phyloP scores from a whole-genome alignment of 2,888 invertebrate species.

The Cotesia congregata region DNA sequence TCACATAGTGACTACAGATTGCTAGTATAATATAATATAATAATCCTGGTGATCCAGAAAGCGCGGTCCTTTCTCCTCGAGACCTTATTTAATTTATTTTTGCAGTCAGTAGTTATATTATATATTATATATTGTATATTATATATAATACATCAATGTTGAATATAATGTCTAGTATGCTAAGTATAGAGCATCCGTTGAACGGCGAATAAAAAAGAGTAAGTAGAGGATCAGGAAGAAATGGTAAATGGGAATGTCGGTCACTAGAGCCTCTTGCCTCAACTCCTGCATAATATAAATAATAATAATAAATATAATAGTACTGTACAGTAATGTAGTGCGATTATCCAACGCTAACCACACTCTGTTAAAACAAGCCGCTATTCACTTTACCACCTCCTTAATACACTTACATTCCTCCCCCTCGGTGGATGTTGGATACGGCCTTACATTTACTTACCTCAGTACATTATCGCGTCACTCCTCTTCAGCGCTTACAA shows the following conservation, averaged over 20 bases:
- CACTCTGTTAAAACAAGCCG: neutral
- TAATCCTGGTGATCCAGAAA: neutral
- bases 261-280: slow-evolving; percentile 59
- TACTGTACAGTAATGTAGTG: neutral
- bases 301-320: slow-evolving; percentile 5
- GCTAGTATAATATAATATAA: neutral
- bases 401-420: neutral
- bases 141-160: slow-evolving; percentile 10
- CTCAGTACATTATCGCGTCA: neutral
- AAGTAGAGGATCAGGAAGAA: slow-evolving; percentile 54
- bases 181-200: slow-evolving; percentile 49
- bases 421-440: neutral
- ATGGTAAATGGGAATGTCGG: slow-evolving; percentile 61
- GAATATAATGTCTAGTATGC: slow-evolving; percentile 41
- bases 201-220: slow-evolving; percentile 41
- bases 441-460: neutral
- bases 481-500: neutral
- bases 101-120: no score
- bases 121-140: no score
- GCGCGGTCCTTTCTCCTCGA: slow-evolving; percentile 15
- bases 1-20: neutral
- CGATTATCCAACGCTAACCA: neutral
- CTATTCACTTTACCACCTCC: neutral
- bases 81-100: slow-evolving; percentile 1
- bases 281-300: slow-evolving; percentile 1